phyloP scores from a whole-genome alignment of 2,797 vertebrate genomes.

The Lagodon rhomboides region DNA sequence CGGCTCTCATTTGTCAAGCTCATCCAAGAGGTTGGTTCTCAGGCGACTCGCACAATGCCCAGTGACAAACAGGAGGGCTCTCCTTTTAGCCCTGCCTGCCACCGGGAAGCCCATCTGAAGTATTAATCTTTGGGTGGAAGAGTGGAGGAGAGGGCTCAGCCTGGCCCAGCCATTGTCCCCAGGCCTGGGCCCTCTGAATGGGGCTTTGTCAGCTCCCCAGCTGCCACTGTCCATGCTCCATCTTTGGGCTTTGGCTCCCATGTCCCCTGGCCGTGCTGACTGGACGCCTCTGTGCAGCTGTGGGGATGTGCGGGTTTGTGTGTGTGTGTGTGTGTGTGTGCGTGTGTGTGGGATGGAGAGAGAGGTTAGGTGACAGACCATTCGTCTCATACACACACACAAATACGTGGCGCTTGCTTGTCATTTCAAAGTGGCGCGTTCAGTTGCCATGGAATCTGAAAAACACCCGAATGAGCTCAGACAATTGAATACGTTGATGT shows the following conservation, averaged over 20 bases:
- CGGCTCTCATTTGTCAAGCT: constrained; percentile 86
- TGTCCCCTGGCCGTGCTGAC: constrained; percentile 83
- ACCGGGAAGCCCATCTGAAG: constrained; percentile 88
- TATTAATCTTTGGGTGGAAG: constrained; percentile 89
- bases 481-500: background rate
- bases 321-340: constrained; percentile 58
- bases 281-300: constrained; percentile 86
- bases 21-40: constrained; percentile 87
- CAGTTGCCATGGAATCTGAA: constrained; percentile 62
- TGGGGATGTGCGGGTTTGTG: constrained; percentile 76
- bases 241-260: constrained; percentile 85
- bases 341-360: constrained; percentile 53
- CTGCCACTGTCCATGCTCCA: constrained; percentile 85
- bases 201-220: constrained; percentile 88
- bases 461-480: constrained; percentile 39
- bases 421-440: constrained; percentile 70
- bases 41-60: constrained; percentile 86
- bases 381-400: constrained; percentile 72
- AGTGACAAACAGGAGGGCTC: constrained; percentile 87
- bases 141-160: constrained; percentile 86
- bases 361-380: constrained; percentile 83
- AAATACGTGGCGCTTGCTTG: constrained; percentile 65
- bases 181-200: constrained; percentile 84
- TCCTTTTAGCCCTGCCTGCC: constrained; percentile 87
- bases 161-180: constrained; percentile 86